These are phyloP conservation scores for Zophobas atratus DNA, from an alignment of 1,140 invertebrate species.

Conservation along the genomic window DNA sequence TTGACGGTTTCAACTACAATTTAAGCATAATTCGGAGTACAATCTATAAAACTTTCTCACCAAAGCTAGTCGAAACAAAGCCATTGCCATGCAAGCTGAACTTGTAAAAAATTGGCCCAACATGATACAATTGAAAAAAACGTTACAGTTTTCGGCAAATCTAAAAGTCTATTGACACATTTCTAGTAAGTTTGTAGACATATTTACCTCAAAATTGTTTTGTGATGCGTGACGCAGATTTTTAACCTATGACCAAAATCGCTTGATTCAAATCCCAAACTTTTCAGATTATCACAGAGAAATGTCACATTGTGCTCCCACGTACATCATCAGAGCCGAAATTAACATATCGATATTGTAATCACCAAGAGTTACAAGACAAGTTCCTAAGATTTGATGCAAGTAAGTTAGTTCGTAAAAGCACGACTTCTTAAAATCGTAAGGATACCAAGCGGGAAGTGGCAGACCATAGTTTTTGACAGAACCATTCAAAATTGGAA, in stretches of 20 bases:
- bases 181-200: neutral
- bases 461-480: neutral
- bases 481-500: neutral
- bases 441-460: neutral
- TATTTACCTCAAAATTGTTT: neutral
- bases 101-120: conserved; percentile 1
- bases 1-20: neutral
- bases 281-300: neutral
- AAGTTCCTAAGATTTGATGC: neutral
- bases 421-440: neutral
- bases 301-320: conserved; percentile 1
- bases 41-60: neutral
- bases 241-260: neutral
- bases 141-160: neutral
- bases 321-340: neutral
- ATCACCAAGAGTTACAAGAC: neutral
- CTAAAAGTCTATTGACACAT: neutral
- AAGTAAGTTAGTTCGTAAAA: conserved; percentile 2
- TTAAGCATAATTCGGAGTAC: too few species aligned
- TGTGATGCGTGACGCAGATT: neutral
- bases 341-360: neutral
- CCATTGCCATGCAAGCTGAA: neutral
- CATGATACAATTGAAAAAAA: neutral
- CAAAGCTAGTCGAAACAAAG: neutral
- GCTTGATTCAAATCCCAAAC: neutral